A percentile compares a stretch with the other conserved stretches of the same genome.
Conservation (phyloP, 2,888 invertebrate species). For the Morpho deidamia region DNA sequence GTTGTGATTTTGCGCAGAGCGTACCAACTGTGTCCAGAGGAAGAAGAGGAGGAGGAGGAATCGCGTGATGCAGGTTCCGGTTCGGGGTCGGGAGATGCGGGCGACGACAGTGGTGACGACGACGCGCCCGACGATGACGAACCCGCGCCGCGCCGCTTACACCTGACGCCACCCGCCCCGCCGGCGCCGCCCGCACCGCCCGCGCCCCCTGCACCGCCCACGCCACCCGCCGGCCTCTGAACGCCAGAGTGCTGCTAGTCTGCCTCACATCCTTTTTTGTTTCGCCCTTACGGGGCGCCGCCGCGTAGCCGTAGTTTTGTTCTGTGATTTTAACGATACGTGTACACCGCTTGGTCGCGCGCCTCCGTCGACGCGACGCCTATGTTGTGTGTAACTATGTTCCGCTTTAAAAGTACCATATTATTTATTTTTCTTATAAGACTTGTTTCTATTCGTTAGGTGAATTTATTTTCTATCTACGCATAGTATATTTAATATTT, state of each 20-base stretch:
- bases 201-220: slow-evolving; percentile 29
- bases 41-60: slow-evolving; percentile 70
- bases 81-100: slow-evolving; percentile 45
- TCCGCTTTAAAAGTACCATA: slow-evolving; percentile 68
- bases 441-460: slow-evolving; percentile 39
- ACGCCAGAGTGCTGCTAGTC: slow-evolving; percentile 25
- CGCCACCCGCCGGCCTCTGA: slow-evolving; percentile 33
- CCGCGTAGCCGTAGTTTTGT: slow-evolving; percentile 59
- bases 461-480: slow-evolving; percentile 43
- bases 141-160: slow-evolving; percentile 25
- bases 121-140: slow-evolving; percentile 44
- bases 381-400: slow-evolving; percentile 54
- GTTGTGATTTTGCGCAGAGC: slow-evolving; percentile 41
- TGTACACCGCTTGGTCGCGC: slow-evolving; percentile 19
- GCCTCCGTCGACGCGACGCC: slow-evolving; percentile 27
- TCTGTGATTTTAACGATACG: slow-evolving; percentile 66
- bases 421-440: slow-evolving; percentile 62
- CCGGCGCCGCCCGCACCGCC: slow-evolving; percentile 29
- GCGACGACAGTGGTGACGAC: slow-evolving; percentile 33
- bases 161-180: slow-evolving; percentile 31
- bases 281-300: slow-evolving; percentile 23
- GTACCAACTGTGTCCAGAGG: slow-evolving; percentile 69
- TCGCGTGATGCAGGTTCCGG: slow-evolving; percentile 46
- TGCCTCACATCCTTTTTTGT: slow-evolving; percentile 12
- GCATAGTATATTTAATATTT: slow-evolving; percentile 41